Evolutionary conservation across 2,888 invertebrate species (phyloP), one percentile per base, ranked within the genome.

Genomic region (Drosophila maculinotata): DNA sequence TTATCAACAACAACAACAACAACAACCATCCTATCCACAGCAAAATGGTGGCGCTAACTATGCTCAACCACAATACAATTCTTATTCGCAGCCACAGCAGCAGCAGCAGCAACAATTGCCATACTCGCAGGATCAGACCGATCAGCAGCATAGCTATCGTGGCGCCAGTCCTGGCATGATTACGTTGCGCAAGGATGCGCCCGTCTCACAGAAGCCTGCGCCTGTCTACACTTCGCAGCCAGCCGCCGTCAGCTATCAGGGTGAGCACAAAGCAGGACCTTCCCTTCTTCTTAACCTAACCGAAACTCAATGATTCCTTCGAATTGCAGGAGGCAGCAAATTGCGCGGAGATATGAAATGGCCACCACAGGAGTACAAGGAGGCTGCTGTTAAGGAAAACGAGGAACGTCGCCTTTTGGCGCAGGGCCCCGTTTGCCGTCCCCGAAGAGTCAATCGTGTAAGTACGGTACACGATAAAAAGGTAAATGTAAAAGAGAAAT

Each of bases 321-420:
- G 17, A 4, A 0, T 49, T 58, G 68, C 10, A 95, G 95, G 95
- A 93, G 95, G 96, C 90, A 94, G 94, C 92, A 95, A 95, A 92
- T 95, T 96, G 94, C 94, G 96, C 88, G 97, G 97, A 81, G 97
- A 97, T 92, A 93, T 95, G 91, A 97, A 97, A 91, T 97, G 97
- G 97, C 97, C 97, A 86, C 97, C 97, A 79, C 95, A 94, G 90
- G 93, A 93, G 78, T 95, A 95, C 88, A 95, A 94, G 91, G 94
- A 94, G 79, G 95, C 95, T 68, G 93, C 95, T 59, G 95, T 93
- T 51, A 95, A 94, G 31, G 96, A 96, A 90, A 95, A 96, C 89
- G 94, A 93, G 78, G 95, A 95, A 51, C 93, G 95, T 83, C 89
- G 94, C 86, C 94, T 94, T 77, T 92, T 96, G 81, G 95, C 96